These are phyloP conservation scores for Malurus alboscapulatus DNA, from an alignment of 2,113 vertebrate genomes.

Conservation along the genomic window DNA sequence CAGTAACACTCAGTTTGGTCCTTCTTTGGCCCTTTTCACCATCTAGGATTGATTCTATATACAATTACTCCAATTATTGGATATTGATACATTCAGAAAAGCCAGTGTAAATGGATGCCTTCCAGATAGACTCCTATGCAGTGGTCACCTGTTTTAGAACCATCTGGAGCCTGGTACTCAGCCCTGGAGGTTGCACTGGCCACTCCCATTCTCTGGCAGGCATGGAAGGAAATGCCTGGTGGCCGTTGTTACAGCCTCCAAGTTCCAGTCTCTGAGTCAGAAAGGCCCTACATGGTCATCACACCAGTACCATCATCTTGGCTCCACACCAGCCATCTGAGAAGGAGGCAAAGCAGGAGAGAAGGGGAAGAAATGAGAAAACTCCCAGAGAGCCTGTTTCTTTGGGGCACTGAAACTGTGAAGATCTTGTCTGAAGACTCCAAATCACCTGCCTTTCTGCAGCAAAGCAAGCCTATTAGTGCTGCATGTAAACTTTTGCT, in stretches of 20 bases:
- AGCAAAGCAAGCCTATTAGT: neutral
- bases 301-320: neutral
- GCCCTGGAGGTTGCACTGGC: neutral
- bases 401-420: neutral
- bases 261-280: neutral
- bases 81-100: neutral
- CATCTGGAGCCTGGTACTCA: neutral
- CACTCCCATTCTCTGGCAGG: neutral
- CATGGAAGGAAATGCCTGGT: neutral
- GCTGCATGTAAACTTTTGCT: neutral
- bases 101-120: neutral
- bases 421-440: neutral
- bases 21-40: neutral
- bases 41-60: neutral
- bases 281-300: slow-evolving; percentile 6
- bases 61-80: neutral
- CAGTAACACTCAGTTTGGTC: neutral
- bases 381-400: neutral
- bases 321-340: neutral
- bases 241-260: neutral
- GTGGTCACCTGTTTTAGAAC: neutral
- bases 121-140: neutral
- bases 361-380: neutral
- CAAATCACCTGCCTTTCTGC: neutral
- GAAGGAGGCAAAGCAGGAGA: neutral